phyloP scores from a whole-genome alignment of 2,113 vertebrate genomes.

The Prunella fulvescens region DNA sequence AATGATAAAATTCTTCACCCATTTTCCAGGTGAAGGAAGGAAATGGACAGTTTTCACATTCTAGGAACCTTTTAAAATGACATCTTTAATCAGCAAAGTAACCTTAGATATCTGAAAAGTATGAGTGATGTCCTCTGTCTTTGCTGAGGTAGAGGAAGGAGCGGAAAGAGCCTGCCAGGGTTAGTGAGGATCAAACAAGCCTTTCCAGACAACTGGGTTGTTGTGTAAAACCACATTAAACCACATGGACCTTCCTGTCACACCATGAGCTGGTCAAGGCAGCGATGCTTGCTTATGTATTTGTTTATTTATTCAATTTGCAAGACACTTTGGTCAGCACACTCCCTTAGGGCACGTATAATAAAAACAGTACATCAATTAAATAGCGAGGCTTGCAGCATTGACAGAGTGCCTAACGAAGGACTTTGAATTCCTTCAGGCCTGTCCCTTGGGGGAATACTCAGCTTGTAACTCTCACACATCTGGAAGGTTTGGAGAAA shows the following conservation, averaged over 20 bases:
- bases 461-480: neutral
- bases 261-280: neutral
- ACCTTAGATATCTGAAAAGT: neutral
- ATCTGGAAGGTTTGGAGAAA: conserved; percentile 13
- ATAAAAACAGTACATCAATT: conserved; percentile 57
- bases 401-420: conserved; percentile 41
- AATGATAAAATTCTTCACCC: neutral
- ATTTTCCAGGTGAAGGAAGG: neutral
- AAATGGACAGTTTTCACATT: neutral
- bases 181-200: conserved; percentile 13
- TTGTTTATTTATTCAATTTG: conserved; percentile 53
- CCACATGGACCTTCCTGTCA: neutral
- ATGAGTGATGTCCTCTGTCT: neutral
- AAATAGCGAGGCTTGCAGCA: neutral
- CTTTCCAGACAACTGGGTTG: neutral
- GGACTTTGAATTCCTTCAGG: conserved; percentile 32
- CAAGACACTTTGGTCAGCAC: conserved; percentile 37
- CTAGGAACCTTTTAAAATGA: conserved; percentile 24
- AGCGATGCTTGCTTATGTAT: neutral
- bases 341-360: neutral
- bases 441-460: conserved; percentile 11
- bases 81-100: neutral
- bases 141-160: conserved; percentile 24
- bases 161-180: neutral
- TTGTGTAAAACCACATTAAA: conserved; percentile 17